Percentiles rank a stretch among this genome's conserved stretches.
Conservation (phyloP, 2,888 invertebrate species). For the Nineta flava region DNA sequence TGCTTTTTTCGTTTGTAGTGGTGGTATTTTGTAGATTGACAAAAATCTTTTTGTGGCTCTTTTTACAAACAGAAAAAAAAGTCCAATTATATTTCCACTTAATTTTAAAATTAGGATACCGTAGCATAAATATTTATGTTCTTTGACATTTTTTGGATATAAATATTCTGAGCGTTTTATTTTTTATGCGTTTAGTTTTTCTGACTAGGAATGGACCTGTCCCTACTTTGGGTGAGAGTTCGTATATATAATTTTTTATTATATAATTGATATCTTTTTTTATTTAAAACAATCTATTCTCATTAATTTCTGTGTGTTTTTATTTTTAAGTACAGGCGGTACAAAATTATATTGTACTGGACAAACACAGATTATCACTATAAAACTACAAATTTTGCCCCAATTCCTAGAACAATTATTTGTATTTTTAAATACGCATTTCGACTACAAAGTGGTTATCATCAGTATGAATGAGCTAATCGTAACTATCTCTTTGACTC, state of each 20-base stretch:
- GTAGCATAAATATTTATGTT: neutral
- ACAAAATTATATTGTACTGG: no score
- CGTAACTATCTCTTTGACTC: no score
- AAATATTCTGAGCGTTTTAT: conserved; percentile 14
- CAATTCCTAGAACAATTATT: no score
- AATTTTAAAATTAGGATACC: neutral
- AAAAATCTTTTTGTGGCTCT: neutral
- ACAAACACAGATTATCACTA: no score
- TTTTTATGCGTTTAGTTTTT: conserved; percentile 40
- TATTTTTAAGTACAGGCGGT: no score
- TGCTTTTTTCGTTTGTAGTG: neutral
- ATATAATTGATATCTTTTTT: neutral
- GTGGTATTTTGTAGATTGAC: neutral
- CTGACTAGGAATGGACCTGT: conserved; percentile 47
- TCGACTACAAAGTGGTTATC: no score
- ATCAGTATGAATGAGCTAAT: no score
- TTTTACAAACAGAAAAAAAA: neutral
- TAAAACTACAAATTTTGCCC: no score
- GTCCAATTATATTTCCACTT: neutral
- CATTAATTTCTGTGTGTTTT: neutral
- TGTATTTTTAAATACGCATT: no score
- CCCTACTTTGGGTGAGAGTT: conserved; percentile 46
- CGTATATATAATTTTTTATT: conserved; percentile 17
- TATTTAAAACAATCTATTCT: neutral
- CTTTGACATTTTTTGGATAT: neutral